These are phyloP conservation scores for Pollenia griseotomentosa DNA, from an alignment of 2,888 invertebrate species.

Conservation along the genomic window DNA sequence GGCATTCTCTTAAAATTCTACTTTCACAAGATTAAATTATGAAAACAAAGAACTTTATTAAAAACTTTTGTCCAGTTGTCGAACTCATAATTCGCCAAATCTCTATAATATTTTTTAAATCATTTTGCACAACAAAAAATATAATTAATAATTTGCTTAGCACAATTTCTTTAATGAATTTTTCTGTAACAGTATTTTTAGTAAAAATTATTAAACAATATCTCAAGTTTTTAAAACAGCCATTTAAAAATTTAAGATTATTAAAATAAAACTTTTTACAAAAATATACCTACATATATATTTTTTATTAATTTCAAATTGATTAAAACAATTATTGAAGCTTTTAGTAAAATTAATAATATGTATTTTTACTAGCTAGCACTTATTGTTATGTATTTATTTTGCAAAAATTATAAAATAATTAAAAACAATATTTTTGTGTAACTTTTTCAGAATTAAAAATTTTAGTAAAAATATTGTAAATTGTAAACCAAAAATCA, in stretches of 20 bases:
- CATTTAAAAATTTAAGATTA: constrained; percentile 63
- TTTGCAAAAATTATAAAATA: background rate
- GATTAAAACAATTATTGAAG: background rate
- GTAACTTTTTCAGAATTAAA: constrained; percentile 28
- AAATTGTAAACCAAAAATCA: constrained; percentile 34
- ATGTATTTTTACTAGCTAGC: background rate
- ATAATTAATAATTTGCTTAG: no score
- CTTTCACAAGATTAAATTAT: no score
- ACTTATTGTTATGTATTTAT: constrained; percentile 15
- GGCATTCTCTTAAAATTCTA: no score
- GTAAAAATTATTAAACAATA: background rate
- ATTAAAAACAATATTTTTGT: constrained; percentile 13
- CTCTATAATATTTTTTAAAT: no score
- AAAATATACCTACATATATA: background rate
- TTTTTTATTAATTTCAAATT: background rate
- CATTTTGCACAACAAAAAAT: no score
- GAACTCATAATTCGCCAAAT: no score
- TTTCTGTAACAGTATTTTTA: background rate
- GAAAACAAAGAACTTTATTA: no score
- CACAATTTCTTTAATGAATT: background rate
- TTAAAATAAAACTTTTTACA: background rate
- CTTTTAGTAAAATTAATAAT: background rate
- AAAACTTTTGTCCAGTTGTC: no score
- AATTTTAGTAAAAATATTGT: constrained; percentile 12
- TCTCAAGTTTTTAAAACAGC: constrained; percentile 64